Conservation (phyloP, 2,888 invertebrate genomes). For the Drosophila borborema region DNA sequence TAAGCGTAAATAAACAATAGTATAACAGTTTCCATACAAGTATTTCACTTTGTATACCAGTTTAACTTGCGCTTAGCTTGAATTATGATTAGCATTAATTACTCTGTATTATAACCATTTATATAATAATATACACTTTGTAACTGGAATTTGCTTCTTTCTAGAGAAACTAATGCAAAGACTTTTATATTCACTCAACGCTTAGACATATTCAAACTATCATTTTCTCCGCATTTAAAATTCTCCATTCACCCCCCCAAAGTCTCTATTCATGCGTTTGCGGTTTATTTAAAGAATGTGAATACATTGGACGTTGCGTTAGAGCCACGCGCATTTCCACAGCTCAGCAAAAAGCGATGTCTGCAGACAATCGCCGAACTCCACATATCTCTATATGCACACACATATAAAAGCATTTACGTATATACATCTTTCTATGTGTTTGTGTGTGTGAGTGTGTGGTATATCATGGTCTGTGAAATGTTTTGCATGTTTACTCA, state of each 20-base stretch:
- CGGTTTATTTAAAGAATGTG: constrained; percentile 67
- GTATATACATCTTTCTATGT: neutral
- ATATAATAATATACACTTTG: neutral
- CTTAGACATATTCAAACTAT: constrained; percentile 19
- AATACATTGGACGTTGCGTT: constrained; percentile 47
- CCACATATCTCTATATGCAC: neutral
- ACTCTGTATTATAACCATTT: neutral
- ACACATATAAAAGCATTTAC: constrained; percentile 5
- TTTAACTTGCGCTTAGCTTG: neutral
- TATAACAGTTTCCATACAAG: neutral
- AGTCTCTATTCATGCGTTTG: constrained; percentile 41
- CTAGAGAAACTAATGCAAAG: neutral
- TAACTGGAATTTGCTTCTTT: neutral
- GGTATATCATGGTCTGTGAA: constrained; percentile 49
- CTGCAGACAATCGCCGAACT: constrained; percentile 52
- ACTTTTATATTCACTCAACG: neutral
- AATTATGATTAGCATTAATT: neutral
- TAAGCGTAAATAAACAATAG: too few relatives aligned
- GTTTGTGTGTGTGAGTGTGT: constrained; percentile 12
- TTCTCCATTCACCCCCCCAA: neutral
- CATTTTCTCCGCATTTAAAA: constrained; percentile 15
- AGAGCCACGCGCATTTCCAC: constrained; percentile 28
- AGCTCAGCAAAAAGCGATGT: constrained; percentile 19
- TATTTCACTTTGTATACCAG: neutral
- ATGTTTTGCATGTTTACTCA: constrained; percentile 76